phyloP scores from a whole-genome alignment of 1,140 invertebrate species.

The Oryctes rhinoceros region DNA sequence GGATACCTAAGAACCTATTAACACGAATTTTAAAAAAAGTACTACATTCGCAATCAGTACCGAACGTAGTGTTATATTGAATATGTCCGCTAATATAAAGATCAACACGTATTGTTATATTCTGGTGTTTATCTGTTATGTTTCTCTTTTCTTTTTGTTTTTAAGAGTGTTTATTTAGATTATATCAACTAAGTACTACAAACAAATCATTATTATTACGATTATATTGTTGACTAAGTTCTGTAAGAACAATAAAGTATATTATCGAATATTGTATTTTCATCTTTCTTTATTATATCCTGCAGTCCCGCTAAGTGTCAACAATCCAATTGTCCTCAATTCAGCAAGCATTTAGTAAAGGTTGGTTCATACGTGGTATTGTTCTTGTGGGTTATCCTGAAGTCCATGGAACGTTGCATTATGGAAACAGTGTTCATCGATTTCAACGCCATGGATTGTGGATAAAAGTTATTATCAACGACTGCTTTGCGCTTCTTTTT shows the following conservation, averaged over 20 bases:
- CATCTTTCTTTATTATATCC: background rate
- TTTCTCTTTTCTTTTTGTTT: conserved; percentile 1
- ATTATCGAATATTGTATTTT: background rate
- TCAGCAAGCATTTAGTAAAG: conserved; percentile 51
- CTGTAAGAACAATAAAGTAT: background rate
- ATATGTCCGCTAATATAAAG: too few species aligned
- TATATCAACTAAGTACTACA: background rate
- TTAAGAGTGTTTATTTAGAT: conserved; percentile 28
- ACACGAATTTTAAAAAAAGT: too few species aligned
- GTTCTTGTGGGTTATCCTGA: conserved; percentile 52
- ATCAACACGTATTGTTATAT: too few species aligned
- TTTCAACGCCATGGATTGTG: conserved; percentile 52
- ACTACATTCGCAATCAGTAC: too few species aligned
- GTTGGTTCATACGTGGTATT: conserved; percentile 48
- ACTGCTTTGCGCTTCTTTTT: conserved; percentile 49
- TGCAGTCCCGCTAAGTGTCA: too few species aligned
- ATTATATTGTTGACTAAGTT: conserved; percentile 10
- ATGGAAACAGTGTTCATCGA: conserved; percentile 51
- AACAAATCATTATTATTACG: conserved; percentile 15
- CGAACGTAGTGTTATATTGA: too few species aligned
- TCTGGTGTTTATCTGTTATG: too few species aligned
- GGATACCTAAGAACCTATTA: too few species aligned
- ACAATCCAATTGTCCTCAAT: background rate
- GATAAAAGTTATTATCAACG: conserved; percentile 46
- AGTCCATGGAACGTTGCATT: conserved; percentile 49